Base-by-base conservation (phyloP, 2,888 invertebrate genomes). In the Odontocolon sp. region DNA sequence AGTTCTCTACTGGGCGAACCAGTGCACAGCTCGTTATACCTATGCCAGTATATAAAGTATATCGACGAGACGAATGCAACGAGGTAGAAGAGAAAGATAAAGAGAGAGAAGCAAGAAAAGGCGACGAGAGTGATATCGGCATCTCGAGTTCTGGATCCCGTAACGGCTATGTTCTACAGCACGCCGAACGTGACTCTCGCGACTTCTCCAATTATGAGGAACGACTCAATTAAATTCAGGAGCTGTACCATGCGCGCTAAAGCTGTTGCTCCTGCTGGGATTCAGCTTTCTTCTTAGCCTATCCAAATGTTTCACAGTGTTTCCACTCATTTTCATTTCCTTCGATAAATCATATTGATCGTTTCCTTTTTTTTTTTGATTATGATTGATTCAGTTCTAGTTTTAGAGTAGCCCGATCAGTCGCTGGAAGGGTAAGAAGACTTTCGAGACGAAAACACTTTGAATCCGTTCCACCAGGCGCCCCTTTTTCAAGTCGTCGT, bases 221-320 rank as follows among this genome's bases (percentile, higher is more conserved):
- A 80, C 80, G 78, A 80, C 80, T 80, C 80, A 80, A 80, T 80
- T 80, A 80, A 78, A 80, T 80, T 63, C 70, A 56, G 72, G 68
- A 38, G 42, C 71, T 56, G 67, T 50, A 50, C 26, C n/a, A n/a
- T n/a, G n/a, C n/a, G n/a, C n/a, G n/a, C n/a, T n/a, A n/a, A n/a
- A n/a, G n/a, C n/a, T n/a, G n/a, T n/a, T n/a, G n/a, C n/a, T n/a
- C n/a, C n/a, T n/a, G n/a, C n/a, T n/a, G n/a, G n/a, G n/a, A n/a
- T 45, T 28, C 36, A 47, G 21, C 33, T 61, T 56, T 68, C 16
- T 40, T 33, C 33, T 50, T n/a, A n/a, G 18, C 50, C 23, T 31
- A 36, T 4, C 9, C 11, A 14, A 61, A 54, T 36, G 54, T 36
- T 16, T 38, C 33, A 40, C 45, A 21, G 21, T 57, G 38, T 8